phyloP scores from a whole-genome alignment of 1,140 invertebrate genomes.

The Holotrichia oblita region DNA sequence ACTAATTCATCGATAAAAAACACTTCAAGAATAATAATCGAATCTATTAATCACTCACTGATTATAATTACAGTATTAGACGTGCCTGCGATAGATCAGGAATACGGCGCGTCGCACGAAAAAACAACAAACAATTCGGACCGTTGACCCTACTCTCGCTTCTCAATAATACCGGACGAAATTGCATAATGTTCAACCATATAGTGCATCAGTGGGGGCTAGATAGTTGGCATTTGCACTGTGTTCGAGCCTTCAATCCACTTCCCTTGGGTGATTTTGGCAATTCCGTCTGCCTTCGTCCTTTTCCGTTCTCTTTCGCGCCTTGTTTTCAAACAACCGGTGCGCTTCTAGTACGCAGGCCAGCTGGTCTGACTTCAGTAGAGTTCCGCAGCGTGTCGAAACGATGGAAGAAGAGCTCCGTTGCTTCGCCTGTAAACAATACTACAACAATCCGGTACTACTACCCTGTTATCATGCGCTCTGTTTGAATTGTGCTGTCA shows the following conservation, averaged over 20 bases:
- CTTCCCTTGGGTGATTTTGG: conserved; percentile 36
- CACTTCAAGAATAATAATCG: no score
- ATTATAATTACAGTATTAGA: neutral
- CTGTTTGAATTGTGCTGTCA: conserved; percentile 89
- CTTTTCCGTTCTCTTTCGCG: conserved; percentile 33
- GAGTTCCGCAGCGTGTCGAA: conserved; percentile 28
- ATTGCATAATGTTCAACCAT: conserved; percentile 38
- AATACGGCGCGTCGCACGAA: neutral
- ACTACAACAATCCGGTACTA: conserved; percentile 91
- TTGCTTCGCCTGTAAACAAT: conserved; percentile 91
- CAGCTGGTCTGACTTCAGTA: conserved; percentile 23
- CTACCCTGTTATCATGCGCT: conserved; percentile 94
- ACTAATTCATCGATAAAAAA: no score
- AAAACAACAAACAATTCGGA: conserved; percentile 35
- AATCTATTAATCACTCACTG: neutral
- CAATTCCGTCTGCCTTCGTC: conserved; percentile 33
- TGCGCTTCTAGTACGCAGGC: conserved; percentile 33
- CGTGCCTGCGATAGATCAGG: neutral
- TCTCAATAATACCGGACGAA: neutral
- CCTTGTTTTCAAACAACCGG: conserved; percentile 39
- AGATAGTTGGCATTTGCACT: neutral
- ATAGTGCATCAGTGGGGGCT: neutral
- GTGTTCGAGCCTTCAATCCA: neutral
- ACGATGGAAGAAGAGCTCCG: conserved; percentile 95
- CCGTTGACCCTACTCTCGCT: conserved; percentile 32